A percentile compares a stretch with the other conserved stretches of the same genome.
Evolutionary conservation across 1,140 invertebrate species (phyloP).

Genomic region (Plodia interpunctella): DNA sequence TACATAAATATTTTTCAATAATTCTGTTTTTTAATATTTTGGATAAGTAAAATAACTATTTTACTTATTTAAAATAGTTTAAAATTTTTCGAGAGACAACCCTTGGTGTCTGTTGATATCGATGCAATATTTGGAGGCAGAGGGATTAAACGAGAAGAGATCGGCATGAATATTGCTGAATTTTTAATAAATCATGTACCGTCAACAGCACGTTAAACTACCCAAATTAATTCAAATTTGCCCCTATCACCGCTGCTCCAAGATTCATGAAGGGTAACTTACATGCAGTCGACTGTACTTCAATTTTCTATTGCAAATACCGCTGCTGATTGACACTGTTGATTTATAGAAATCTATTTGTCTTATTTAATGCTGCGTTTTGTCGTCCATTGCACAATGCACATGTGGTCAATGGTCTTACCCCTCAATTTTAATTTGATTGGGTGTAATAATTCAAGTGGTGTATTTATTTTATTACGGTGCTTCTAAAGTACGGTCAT

Average conservation of each 20-base stretch:
- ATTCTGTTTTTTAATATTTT: too few species aligned
- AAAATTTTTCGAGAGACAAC: neutral
- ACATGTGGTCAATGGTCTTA: neutral
- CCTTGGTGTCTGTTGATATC: neutral
- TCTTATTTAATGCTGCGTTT: neutral
- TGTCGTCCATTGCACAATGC: neutral
- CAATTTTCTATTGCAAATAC: neutral
- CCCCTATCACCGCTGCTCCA: too few species aligned
- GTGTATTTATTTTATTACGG: neutral
- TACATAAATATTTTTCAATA: too few species aligned
- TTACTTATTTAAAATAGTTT: too few species aligned
- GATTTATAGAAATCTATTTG: neutral
- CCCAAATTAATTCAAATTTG: too few species aligned
- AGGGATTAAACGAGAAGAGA: neutral
- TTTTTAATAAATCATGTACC: slow-evolving; percentile 1
- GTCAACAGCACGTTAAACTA: too few species aligned
- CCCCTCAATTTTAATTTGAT: neutral
- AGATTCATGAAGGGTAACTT: too few species aligned
- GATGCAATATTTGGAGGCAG: neutral
- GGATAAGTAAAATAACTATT: too few species aligned
- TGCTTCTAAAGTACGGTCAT: neutral
- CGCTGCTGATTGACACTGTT: neutral
- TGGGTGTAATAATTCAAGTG: neutral
- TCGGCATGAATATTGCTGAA: neutral
- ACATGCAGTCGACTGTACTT: too few species aligned